Conservation (phyloP, 2,888 invertebrate species). For the Drosophila nr. fundita region DNA sequence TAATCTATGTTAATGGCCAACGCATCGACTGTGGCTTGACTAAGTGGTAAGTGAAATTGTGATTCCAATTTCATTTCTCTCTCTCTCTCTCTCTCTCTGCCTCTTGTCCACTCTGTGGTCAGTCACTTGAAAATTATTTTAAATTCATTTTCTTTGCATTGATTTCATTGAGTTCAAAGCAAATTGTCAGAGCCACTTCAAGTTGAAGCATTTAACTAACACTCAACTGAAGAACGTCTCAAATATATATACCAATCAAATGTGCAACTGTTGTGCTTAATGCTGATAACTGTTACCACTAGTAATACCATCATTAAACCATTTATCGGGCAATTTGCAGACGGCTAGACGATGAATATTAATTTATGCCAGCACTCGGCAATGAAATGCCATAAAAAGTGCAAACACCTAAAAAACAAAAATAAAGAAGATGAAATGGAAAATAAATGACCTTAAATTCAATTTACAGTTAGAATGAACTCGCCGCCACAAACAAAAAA, state of each 20-base stretch:
- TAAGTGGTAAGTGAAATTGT: background rate
- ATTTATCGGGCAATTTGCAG: slow-evolving; percentile 54
- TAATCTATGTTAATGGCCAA: slow-evolving; percentile 20
- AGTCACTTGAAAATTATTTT: slow-evolving; percentile 35
- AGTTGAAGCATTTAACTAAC: background rate
- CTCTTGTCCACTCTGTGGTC: slow-evolving; percentile 8
- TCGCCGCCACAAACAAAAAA: background rate
- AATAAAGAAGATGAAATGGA: background rate
- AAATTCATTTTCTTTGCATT: slow-evolving; percentile 27
- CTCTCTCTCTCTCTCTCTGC: too few species aligned
- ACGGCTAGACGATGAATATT: slow-evolving; percentile 61
- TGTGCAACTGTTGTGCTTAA: background rate
- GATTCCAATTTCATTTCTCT: too few species aligned
- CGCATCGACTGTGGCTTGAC: background rate
- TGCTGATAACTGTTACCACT: background rate
- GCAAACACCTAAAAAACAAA: background rate
- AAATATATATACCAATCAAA: background rate
- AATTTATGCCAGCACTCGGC: slow-evolving; percentile 51
- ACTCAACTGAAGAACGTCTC: background rate
- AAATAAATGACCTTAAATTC: slow-evolving; percentile 25
- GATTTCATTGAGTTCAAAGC: slow-evolving; percentile 19
- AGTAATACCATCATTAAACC: slow-evolving; percentile 18
- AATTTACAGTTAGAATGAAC: slow-evolving; percentile 37
- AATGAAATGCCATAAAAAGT: slow-evolving; percentile 23
- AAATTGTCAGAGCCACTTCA: slow-evolving; percentile 7